Base-by-base conservation (phyloP, 2,113 vertebrate species). In the Albula glossodonta region DNA sequence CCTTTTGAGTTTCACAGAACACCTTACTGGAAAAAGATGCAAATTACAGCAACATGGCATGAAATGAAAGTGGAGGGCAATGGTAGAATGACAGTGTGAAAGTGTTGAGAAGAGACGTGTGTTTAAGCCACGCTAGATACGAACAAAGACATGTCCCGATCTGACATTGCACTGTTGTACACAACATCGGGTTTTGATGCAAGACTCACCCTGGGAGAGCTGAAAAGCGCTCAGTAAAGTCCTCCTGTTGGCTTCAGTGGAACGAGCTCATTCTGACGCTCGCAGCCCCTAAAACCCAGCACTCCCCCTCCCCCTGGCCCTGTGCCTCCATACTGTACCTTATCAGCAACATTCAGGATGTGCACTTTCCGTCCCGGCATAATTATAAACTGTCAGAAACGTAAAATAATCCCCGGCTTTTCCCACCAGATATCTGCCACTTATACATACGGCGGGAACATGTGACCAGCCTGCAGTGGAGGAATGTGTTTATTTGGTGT, bases 331-430 rank as follows among this genome's bases (percentile, higher is more conserved):
- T 89, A 87, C 87, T 31, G 86, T 83, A 87, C 91, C 93, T 95
- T 95, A 96, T 95, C 95, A 93, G 91, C 92, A 90, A 88, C 88
- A 85, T 92, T 94, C 94, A 94, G 93, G 90, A 93, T 94, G 93
- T 91, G 90, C 91, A 93, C 93, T 87, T 92, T 89, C 91, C 92
- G 94, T 93, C 92, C 89, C 92, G 92, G 89, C 88, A 89, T 89
- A 56, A 88, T 93, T 92, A 94, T 90, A 92, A 92, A 92, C 91
- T 90, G 53, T 56, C 53, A 56, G 53, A 56, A 56, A 56, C 53
- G 12, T 12, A 56, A 56, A 56, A 56, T 56, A 56, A 56, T 56
- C 53, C 53, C 12, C 53, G 53, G 22, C 74, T 8, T 31, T 31
- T 17, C 74, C 74, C 74, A 8, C 7, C 74, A 77, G 7, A 22